Conservation (phyloP, 2,797 vertebrate genomes). For the Esox masquinongy region DNA sequence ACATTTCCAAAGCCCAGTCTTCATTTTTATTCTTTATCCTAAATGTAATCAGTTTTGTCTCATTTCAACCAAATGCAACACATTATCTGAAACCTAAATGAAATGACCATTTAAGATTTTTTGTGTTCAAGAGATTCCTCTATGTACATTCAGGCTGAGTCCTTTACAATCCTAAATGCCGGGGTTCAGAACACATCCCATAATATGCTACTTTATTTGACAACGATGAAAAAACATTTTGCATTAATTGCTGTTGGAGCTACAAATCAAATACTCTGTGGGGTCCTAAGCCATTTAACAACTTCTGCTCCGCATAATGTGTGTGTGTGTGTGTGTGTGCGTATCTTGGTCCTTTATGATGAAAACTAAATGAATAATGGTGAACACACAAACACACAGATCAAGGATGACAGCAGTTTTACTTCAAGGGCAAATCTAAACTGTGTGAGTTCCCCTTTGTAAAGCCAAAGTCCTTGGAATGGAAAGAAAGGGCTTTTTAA, state of each 20-base stretch:
- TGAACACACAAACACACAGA: not conserved
- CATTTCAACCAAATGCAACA: too few species aligned
- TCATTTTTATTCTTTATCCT: conserved; percentile 13
- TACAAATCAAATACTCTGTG: conserved; percentile 50
- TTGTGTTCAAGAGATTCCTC: conserved; percentile 26
- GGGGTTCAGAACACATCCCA: conserved; percentile 29
- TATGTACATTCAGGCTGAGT: not conserved
- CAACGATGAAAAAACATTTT: conserved; percentile 42
- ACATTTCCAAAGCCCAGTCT: conserved; percentile 19
- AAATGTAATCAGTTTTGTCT: too few species aligned
- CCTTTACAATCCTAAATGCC: conserved; percentile 2
- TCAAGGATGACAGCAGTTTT: conserved; percentile 4
- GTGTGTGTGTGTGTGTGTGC: not conserved
- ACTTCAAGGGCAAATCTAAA: conserved; percentile 9
- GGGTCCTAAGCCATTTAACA: conserved; percentile 19
- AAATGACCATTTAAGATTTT: too few species aligned
- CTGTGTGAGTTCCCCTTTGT: conserved; percentile 33
- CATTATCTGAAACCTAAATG: too few species aligned
- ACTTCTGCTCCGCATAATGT: too few species aligned
- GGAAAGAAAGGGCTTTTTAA: conserved; percentile 58
- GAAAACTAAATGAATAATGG: conserved; percentile 32
- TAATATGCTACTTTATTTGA: conserved; percentile 20
- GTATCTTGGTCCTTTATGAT: not conserved
- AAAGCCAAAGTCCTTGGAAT: conserved; percentile 39
- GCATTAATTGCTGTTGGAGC: conserved; percentile 32